Conservation (phyloP, 2,797 vertebrate genomes). For the Anabacerthia variegaticeps region DNA sequence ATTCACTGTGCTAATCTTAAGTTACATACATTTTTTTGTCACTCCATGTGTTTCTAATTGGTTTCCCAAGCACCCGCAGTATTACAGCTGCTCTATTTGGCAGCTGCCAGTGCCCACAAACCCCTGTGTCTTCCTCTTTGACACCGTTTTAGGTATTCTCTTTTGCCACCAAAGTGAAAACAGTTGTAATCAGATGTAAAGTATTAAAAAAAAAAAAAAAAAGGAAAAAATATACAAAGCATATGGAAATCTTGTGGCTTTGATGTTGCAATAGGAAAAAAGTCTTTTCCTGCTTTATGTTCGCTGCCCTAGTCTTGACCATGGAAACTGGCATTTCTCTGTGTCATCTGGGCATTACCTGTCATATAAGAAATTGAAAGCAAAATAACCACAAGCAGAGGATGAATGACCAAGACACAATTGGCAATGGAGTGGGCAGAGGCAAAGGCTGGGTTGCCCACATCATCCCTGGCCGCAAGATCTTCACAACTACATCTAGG, state of each 20-base stretch:
- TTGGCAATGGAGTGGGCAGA: neutral
- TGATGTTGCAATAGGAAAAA: neutral
- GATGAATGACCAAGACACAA: neutral
- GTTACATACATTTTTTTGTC: slow-evolving; percentile 52
- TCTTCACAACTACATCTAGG: rapidly evolving
- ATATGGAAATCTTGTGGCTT: slow-evolving; percentile 38
- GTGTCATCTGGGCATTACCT: neutral
- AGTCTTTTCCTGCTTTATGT: neutral
- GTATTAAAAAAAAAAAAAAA: neutral
- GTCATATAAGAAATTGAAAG: neutral
- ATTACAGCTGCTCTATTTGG: slow-evolving; percentile 69
- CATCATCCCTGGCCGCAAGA: neutral
- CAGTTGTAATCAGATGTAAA: slow-evolving; percentile 53
- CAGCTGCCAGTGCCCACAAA: slow-evolving; percentile 55
- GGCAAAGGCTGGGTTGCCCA: neutral
- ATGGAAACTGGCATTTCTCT: neutral
- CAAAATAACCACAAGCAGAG: neutral
- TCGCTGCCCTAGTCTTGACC: neutral
- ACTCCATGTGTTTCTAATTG: slow-evolving; percentile 68
- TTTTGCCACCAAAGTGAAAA: slow-evolving; percentile 55
- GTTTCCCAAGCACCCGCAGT: slow-evolving; percentile 59
- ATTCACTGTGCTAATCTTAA: slow-evolving; percentile 48
- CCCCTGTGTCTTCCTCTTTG: slow-evolving; percentile 43
- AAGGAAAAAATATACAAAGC: neutral
- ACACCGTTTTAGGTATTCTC: slow-evolving; percentile 55